Percentiles rank a stretch among this genome's conserved stretches.
These are phyloP conservation scores for Tachysurus fulvidraco DNA, from an alignment of 2,113 vertebrate species.

Conservation along the genomic window DNA sequence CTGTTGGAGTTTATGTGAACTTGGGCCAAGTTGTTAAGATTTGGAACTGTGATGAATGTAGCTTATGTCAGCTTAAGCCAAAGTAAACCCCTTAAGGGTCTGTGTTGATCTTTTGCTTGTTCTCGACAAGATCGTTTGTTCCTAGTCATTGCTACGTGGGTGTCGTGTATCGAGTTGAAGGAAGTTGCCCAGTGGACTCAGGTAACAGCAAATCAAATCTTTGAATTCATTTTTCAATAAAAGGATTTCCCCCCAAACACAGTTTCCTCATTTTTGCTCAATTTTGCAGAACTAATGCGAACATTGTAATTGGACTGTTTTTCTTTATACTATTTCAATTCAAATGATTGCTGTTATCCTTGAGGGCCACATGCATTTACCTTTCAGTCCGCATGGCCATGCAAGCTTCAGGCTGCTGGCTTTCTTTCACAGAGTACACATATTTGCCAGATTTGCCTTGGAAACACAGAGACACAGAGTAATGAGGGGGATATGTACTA, in stretches of 20 bases:
- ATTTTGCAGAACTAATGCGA: not conserved
- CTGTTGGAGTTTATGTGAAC: conserved; percentile 1
- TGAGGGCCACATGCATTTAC: not conserved
- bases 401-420: not conserved
- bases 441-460: not conserved
- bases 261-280: not conserved
- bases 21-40: conserved; percentile 20
- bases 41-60: not conserved
- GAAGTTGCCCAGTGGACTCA: conserved; percentile 14
- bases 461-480: not conserved
- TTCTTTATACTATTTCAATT: conserved; percentile 13
- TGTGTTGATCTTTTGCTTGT: conserved; percentile 14
- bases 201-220: not conserved
- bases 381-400: conserved; percentile 32
- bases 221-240: not conserved
- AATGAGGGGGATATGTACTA: not conserved
- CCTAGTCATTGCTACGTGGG: not conserved
- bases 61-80: not conserved
- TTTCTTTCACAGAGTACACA: not conserved
- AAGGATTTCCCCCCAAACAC: not conserved
- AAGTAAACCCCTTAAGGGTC: conserved; percentile 16
- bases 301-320: not conserved
- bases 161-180: conserved; percentile 13
- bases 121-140: conserved; percentile 2
- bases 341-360: conserved; percentile 33